Percentiles rank a stretch among this genome's conserved stretches.
phyloP scores from a whole-genome alignment of 2,888 invertebrate species.

The Gandaritis pyraliata region DNA sequence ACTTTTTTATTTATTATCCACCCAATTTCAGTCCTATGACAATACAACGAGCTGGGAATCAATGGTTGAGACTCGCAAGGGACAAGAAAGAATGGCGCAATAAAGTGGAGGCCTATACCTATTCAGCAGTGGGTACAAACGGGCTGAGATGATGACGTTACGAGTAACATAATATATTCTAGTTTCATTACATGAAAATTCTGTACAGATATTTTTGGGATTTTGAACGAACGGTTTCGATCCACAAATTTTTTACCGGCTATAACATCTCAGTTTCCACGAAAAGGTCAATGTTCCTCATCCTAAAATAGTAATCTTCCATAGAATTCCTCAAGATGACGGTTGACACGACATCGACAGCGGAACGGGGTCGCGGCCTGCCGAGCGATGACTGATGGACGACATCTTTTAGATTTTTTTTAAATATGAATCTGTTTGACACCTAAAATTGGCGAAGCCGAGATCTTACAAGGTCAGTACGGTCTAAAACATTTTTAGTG shows the following conservation, averaged over 20 bases:
- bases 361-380: conserved; percentile 48
- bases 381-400: conserved; percentile 42
- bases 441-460: not conserved
- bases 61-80: too few species aligned
- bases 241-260: not conserved
- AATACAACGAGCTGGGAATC: too few species aligned
- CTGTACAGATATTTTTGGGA: too few species aligned
- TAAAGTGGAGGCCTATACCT: too few species aligned
- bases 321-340: conserved; percentile 42
- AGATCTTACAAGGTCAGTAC: too few species aligned
- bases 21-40: too few species aligned
- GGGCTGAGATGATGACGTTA: too few species aligned
- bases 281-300: conserved; percentile 55
- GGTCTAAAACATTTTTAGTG: too few species aligned
- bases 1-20: conserved; percentile 1
- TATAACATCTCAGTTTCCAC: conserved; percentile 12
- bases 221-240: not conserved
- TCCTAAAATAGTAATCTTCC: conserved; percentile 41
- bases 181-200: too few species aligned
- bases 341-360: conserved; percentile 23
- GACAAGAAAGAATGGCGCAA: too few species aligned
- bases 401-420: conserved; percentile 23
- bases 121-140: too few species aligned
- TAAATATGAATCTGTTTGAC: not conserved
- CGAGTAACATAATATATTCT: too few species aligned